phyloP scores from a whole-genome alignment of 2,113 vertebrate genomes.

The Salvator merianae region DNA sequence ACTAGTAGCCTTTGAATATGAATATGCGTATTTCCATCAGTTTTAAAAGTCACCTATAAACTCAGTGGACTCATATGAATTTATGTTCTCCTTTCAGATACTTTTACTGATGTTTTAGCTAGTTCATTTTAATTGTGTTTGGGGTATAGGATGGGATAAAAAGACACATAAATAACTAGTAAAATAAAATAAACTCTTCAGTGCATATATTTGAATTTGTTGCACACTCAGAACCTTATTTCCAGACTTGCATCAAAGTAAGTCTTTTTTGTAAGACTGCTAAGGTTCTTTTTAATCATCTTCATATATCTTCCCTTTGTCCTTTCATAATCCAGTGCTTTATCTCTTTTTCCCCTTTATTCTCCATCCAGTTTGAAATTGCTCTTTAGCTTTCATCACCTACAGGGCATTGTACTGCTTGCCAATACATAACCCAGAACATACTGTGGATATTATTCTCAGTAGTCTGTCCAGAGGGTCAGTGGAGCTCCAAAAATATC shows the following conservation, averaged over 20 bases:
- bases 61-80: not conserved
- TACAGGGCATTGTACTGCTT: constrained; percentile 19
- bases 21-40: not conserved
- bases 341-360: constrained; percentile 13
- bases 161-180: not conserved
- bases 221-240: not conserved
- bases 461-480: constrained; percentile 46
- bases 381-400: constrained; percentile 22
- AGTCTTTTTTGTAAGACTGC: not conserved
- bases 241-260: not conserved
- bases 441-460: constrained; percentile 35
- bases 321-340: constrained; percentile 22
- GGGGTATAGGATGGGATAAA: too few species aligned
- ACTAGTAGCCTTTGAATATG: not conserved
- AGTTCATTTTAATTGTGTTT: too few species aligned
- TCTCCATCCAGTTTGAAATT: constrained; percentile 40
- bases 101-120: too few species aligned
- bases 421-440: constrained; percentile 32
- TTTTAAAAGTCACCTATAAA: not conserved
- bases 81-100: too few species aligned
- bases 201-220: too few species aligned
- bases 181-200: not conserved
- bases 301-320: constrained; percentile 19
- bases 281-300: not conserved
- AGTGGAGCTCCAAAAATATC: constrained; percentile 34